phyloP scores from a whole-genome alignment of 1,140 invertebrate species.

The Zaprionus lachaisei region DNA sequence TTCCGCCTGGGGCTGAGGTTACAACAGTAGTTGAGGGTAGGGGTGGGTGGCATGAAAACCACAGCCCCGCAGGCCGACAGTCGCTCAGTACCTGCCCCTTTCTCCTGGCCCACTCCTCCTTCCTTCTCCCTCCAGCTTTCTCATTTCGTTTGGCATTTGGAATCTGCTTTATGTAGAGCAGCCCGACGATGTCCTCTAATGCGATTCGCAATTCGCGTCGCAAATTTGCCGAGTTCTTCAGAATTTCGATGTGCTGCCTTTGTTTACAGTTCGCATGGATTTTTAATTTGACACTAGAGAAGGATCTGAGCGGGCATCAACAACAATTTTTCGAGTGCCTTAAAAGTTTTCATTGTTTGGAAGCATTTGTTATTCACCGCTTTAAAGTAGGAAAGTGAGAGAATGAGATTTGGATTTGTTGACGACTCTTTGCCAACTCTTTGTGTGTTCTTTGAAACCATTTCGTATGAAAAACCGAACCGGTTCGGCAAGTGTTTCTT shows the following conservation, averaged over 20 bases:
- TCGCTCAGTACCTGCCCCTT: not conserved
- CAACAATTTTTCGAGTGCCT: not conserved
- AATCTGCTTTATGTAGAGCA: constrained; percentile 9
- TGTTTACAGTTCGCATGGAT: constrained; percentile 10
- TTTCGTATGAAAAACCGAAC: no score
- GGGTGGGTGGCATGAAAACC: not conserved
- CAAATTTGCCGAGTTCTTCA: constrained; percentile 18
- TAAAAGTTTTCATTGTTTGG: not conserved
- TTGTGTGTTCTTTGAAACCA: not conserved
- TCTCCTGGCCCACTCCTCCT: no score
- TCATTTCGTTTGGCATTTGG: constrained; percentile 28
- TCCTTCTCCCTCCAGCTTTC: not conserved
- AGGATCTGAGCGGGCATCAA: not conserved
- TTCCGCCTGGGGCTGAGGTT: constrained; percentile 22
- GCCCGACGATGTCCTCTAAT: constrained; percentile 15
- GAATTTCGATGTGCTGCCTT: constrained; percentile 18
- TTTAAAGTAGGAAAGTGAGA: not conserved
- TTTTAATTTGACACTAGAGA: not conserved
- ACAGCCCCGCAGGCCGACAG: not conserved
- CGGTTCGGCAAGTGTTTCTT: no score
- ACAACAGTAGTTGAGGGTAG: not conserved
- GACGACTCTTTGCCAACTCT: not conserved
- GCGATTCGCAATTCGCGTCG: constrained; percentile 12
- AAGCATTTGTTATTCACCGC: not conserved
- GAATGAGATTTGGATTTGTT: not conserved